These are phyloP conservation scores for Heptranchias perlo DNA, from an alignment of 2,113 vertebrate genomes.

Conservation along the genomic window DNA sequence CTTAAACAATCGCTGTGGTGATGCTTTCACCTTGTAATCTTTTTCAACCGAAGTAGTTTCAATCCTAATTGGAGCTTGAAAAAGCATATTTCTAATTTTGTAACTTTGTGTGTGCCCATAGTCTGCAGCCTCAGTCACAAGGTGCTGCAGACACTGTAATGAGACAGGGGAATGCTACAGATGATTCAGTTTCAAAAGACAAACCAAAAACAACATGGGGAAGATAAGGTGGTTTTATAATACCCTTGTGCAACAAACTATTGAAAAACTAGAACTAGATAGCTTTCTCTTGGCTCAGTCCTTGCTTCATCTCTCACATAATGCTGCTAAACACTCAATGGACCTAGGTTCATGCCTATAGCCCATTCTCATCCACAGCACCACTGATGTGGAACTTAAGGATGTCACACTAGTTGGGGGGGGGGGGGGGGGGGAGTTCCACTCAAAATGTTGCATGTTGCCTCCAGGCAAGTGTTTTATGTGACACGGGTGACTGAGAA, in stretches of 20 bases:
- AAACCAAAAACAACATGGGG: too few species aligned
- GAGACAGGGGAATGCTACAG: not conserved
- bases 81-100: not conserved
- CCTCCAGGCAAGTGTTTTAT: not conserved
- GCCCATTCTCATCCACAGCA: not conserved
- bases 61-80: not conserved
- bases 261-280: not conserved
- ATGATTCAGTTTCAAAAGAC: not conserved
- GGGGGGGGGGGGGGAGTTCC: not conserved
- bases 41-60: not conserved
- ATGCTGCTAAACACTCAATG: not conserved
- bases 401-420: not conserved
- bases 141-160: not conserved
- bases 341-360: not conserved
- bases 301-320: not conserved
- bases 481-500: not conserved
- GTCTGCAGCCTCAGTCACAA: not conserved
- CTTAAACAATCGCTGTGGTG: not conserved
- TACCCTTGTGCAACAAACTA: not conserved
- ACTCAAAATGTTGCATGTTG: not conserved
- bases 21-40: not conserved
- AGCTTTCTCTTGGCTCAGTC: not conserved
- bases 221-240: too few species aligned
- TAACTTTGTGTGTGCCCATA: not conserved
- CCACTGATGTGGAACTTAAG: not conserved